Percentiles rank a stretch among this genome's conserved stretches.
Evolutionary conservation across 1,140 invertebrate species (phyloP).

Genomic region (Drosophila sechellia): DNA sequence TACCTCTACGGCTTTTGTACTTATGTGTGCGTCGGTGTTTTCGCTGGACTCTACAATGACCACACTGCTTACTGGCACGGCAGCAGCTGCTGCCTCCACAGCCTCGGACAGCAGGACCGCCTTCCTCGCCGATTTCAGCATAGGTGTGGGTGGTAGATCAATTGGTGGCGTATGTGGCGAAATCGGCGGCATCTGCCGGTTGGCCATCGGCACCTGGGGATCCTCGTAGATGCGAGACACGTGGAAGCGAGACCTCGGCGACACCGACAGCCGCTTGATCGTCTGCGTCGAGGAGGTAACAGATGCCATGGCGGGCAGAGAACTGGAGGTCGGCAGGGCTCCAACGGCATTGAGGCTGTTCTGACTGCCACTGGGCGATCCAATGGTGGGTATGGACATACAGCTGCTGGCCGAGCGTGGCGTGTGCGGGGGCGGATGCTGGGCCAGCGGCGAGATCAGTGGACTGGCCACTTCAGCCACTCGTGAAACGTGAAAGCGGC

Average conservation of each 20-base stretch:
- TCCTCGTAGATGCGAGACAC: slow-evolving; percentile 82
- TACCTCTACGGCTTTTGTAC: slow-evolving; percentile 54
- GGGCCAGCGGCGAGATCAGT: slow-evolving; percentile 70
- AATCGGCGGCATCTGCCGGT: slow-evolving; percentile 59
- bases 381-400: slow-evolving; percentile 70
- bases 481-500: slow-evolving; percentile 87
- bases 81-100: slow-evolving; percentile 27
- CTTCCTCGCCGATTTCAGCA: slow-evolving; percentile 70
- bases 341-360: slow-evolving; percentile 43
- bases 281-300: slow-evolving; percentile 79
- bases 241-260: slow-evolving; percentile 77
- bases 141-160: slow-evolving; percentile 74
- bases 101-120: slow-evolving; percentile 41
- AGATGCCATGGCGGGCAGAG: slow-evolving; percentile 78
- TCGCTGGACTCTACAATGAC: not conserved
- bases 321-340: slow-evolving; percentile 73
- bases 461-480: slow-evolving; percentile 85
- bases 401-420: slow-evolving; percentile 68
- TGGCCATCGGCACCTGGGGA: slow-evolving; percentile 60
- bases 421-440: slow-evolving; percentile 51
- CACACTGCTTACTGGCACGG: slow-evolving; percentile 20
- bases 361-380: slow-evolving; percentile 55
- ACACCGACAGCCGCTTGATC: slow-evolving; percentile 69
- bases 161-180: slow-evolving; percentile 75
- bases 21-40: slow-evolving; percentile 30